Conservation (phyloP, 1,140 invertebrate genomes). For the Drosophila equinoxialis region DNA sequence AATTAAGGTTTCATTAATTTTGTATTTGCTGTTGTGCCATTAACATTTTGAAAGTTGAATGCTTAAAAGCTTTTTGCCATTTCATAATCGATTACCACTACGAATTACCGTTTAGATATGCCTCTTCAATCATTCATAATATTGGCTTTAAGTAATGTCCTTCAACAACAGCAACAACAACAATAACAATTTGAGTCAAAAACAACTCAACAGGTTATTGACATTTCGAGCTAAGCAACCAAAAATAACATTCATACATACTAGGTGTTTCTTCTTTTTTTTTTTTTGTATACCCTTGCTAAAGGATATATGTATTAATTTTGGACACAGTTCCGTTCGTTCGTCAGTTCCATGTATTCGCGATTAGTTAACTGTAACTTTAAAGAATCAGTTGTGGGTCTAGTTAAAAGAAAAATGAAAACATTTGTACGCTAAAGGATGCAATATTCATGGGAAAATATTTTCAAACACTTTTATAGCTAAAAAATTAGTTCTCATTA, state of each 20-base stretch:
- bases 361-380: too few species aligned
- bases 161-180: not conserved
- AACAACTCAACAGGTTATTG: constrained; percentile 60
- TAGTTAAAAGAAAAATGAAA: too few species aligned
- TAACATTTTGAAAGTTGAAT: not conserved
- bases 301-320: not conserved
- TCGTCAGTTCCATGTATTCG: too few species aligned
- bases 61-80: not conserved
- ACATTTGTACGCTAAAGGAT: too few species aligned
- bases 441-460: too few species aligned
- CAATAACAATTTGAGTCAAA: not conserved
- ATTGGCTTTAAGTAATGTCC: not conserved
- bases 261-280: not conserved
- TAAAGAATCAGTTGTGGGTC: too few species aligned
- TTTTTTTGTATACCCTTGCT: not conserved
- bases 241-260: constrained; percentile 26
- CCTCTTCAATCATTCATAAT: not conserved
- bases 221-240: constrained; percentile 5
- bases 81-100: constrained; percentile 4
- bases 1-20: too few species aligned
- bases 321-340: not conserved
- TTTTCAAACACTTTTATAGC: too few species aligned
- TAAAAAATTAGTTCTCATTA: too few species aligned
- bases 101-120: not conserved
- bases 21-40: not conserved